These are phyloP conservation scores for Nephrotoma appendiculata DNA, from an alignment of 2,888 invertebrate genomes.

Conservation along the genomic window DNA sequence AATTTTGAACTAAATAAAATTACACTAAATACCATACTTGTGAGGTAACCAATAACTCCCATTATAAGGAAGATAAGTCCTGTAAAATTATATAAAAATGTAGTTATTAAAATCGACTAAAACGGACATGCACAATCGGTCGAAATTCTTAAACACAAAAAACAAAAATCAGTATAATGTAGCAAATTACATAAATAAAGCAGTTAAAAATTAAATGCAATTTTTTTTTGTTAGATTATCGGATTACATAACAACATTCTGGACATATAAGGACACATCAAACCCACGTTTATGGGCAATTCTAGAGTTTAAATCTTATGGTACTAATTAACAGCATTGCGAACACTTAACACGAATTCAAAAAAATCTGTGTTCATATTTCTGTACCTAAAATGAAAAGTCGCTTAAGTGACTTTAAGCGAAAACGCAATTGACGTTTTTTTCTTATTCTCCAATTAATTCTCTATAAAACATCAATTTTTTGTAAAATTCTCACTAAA, in stretches of 20 bases:
- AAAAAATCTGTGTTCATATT: too few species aligned
- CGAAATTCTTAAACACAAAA: not conserved
- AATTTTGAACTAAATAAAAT: conserved; percentile 7
- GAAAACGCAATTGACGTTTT: too few species aligned
- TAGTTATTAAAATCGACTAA: too few species aligned
- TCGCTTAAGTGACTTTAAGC: too few species aligned
- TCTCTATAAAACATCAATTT: too few species aligned
- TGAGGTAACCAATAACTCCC: conserved; percentile 10
- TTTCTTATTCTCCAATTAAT: too few species aligned
- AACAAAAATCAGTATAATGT: not conserved
- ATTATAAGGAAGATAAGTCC: conserved; percentile 9
- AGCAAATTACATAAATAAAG: not conserved
- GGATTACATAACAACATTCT: not conserved
- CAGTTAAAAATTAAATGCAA: not conserved
- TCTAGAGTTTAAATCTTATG: too few species aligned
- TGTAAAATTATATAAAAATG: not conserved
- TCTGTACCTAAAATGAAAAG: too few species aligned
- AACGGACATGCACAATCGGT: not conserved
- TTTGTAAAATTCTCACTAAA: too few species aligned
- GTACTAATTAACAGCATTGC: too few species aligned
- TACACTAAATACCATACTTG: conserved; percentile 10
- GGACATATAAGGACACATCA: not conserved
- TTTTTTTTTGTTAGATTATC: not conserved
- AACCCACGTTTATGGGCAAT: too few species aligned
- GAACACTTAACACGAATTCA: too few species aligned